Conservation (phyloP, 2,797 vertebrate species). For the Sebastes trivittatus region DNA sequence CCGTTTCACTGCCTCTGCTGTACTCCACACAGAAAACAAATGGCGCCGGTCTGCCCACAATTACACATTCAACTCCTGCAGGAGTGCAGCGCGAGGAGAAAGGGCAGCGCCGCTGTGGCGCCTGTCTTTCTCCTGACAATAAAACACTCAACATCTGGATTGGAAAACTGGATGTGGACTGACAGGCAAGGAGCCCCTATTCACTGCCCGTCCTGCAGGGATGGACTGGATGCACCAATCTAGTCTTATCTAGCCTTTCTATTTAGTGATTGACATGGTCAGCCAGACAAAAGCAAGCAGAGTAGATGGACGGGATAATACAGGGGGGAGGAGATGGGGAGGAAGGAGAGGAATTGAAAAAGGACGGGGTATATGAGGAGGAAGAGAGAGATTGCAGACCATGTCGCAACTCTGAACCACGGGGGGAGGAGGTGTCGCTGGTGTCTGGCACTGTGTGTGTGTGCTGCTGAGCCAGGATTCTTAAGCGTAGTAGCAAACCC, state of each 20-base stretch:
- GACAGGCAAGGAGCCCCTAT: conserved; percentile 10
- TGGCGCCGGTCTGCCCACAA: neutral
- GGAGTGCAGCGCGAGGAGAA: neutral
- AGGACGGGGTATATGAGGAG: conserved; percentile 1
- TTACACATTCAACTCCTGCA: conserved; percentile 16
- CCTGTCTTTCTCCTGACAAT: conserved; percentile 6
- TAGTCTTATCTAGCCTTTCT: conserved; percentile 56
- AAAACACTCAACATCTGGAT: conserved; percentile 28
- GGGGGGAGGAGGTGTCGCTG: conserved; percentile 6
- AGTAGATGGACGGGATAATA: conserved; percentile 19
- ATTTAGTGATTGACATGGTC: conserved; percentile 60
- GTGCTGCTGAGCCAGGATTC: neutral
- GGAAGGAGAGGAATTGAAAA: conserved; percentile 4
- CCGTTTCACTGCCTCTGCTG: neutral
- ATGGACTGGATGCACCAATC: conserved; percentile 28
- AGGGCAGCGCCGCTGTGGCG: neutral
- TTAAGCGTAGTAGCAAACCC: conserved; percentile 5
- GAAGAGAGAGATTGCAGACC: conserved; percentile 7
- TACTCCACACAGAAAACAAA: conserved; percentile 26
- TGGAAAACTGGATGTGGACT: neutral
- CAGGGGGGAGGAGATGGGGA: neutral
- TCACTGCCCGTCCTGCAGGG: conserved; percentile 22
- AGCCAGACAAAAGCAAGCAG: conserved; percentile 52
- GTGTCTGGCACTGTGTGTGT: neutral
- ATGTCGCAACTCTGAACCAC: conserved; percentile 33